Evolutionary conservation across 2,888 invertebrate species (phyloP), one percentile per base, ranked within the genome.

Genomic region (Sphaeridia pumilis): DNA sequence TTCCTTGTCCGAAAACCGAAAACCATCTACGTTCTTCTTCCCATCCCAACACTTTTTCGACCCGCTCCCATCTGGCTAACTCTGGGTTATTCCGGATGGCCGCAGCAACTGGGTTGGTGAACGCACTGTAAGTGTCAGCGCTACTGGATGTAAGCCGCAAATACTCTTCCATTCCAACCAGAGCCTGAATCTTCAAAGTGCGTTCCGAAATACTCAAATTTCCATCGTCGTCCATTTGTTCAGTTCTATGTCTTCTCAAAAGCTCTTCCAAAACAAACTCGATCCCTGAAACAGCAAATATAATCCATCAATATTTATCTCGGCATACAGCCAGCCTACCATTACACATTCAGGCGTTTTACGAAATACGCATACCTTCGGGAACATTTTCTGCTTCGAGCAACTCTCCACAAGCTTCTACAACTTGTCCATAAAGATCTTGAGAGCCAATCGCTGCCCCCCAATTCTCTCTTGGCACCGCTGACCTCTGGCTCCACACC

Each of bases 11-110:
- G 46, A 55, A 60, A n/a, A 42, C 20, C 36, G 44, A 46, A 31
- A 55, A 53, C 46, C 59, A 60, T 42, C 59, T 52, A 25, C 57
- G 56, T 25, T 28, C 35, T 34, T 62, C 64, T 49, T 64, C 61
- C 61, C 61, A 60, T n/a, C 49, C 5, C n/a, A 56, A 41, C 24
- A 45, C 52, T 10, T 45, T 24, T n/a, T n/a, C 21, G 4, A 54
- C 22, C 5, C 7, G 5, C 12, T 17, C 17, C 5, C 12, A 38
- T 5, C 38, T 5, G 24, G 4, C 21, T 34, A 17, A 43, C 36
- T 7, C 21, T 28, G 43, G 28, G 21, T 34, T 31, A 49, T 5
- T 28, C 28, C 17, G 12, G 17, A 38, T 7, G 38, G 20, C 12
- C 5, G 38, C 5, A 7, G 20, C 12, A 20, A 38, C 5, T 17